phyloP scores from a whole-genome alignment of 2,113 vertebrate genomes.

The Phocoena sinus region DNA sequence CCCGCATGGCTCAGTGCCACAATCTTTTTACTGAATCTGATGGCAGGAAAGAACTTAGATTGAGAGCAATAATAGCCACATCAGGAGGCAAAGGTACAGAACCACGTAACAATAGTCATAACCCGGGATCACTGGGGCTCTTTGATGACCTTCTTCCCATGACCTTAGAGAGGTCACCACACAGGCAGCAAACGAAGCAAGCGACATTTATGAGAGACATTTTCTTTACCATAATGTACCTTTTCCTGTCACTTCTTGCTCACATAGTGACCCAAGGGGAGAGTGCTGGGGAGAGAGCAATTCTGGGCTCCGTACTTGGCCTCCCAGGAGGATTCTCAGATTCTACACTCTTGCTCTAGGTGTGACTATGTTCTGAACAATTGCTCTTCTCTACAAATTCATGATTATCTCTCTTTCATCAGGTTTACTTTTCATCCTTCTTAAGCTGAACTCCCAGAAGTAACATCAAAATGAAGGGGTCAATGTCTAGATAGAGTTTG shows the following conservation, averaged over 20 bases:
- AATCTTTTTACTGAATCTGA: not conserved
- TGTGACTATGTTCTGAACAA: not conserved
- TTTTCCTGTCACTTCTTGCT: not conserved
- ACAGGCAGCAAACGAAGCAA: not conserved
- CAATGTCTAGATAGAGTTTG: not conserved
- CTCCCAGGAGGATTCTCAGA: not conserved
- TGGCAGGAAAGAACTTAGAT: not conserved
- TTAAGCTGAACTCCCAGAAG: not conserved
- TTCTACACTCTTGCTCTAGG: not conserved
- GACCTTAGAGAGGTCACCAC: not conserved
- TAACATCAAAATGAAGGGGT: not conserved
- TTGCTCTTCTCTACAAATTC: not conserved
- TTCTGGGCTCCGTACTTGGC: not conserved
- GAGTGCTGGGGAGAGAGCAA: not conserved
- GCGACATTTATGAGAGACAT: not conserved
- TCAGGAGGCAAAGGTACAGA: not conserved
- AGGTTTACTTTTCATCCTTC: not conserved
- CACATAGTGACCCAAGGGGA: not conserved
- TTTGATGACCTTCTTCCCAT: not conserved
- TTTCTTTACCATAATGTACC: not conserved
- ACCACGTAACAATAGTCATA: not conserved
- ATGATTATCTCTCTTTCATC: not conserved
- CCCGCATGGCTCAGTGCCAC: not conserved
- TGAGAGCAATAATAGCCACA: not conserved
- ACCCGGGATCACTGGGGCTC: not conserved